Percentiles rank a stretch among this genome's conserved stretches.
phyloP scores from a whole-genome alignment of 2,888 invertebrate genomes.

The Mesoligia furuncula region DNA sequence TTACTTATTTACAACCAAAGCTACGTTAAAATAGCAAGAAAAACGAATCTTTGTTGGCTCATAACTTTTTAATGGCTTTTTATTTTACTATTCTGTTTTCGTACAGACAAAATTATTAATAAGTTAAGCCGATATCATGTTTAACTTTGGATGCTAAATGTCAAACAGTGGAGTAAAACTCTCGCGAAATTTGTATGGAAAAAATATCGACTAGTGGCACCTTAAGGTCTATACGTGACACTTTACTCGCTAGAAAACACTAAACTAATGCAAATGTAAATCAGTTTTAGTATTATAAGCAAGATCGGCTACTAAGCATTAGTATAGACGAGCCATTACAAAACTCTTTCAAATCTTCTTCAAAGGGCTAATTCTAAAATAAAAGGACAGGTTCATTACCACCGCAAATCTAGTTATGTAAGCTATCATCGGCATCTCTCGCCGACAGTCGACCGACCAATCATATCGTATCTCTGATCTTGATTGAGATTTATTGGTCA shows the following conservation, averaged over 20 bases:
- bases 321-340: slow-evolving; percentile 47
- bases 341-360: slow-evolving; percentile 61
- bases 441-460: slow-evolving; percentile 82
- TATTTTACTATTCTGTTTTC: too few species aligned
- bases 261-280: background rate
- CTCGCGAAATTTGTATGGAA: too few species aligned
- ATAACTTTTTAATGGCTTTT: too few species aligned
- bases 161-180: too few species aligned
- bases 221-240: background rate
- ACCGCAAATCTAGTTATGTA: slow-evolving; percentile 85
- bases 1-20: too few species aligned
- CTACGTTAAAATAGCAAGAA: too few species aligned
- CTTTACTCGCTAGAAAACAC: background rate
- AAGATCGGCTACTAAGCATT: background rate
- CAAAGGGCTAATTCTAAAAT: slow-evolving; percentile 68
- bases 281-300: background rate
- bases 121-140: too few species aligned
- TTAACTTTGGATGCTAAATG: too few species aligned
- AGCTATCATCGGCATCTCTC: slow-evolving; percentile 75
- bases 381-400: slow-evolving; percentile 82
- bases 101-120: too few species aligned
- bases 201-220: too few species aligned
- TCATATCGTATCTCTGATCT: slow-evolving; percentile 85
- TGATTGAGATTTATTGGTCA: slow-evolving; percentile 89
- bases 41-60: too few species aligned